Percentiles rank a stretch among this genome's conserved stretches.
phyloP scores from a whole-genome alignment of 2,888 invertebrate genomes.

The Synergus laeviventris region DNA sequence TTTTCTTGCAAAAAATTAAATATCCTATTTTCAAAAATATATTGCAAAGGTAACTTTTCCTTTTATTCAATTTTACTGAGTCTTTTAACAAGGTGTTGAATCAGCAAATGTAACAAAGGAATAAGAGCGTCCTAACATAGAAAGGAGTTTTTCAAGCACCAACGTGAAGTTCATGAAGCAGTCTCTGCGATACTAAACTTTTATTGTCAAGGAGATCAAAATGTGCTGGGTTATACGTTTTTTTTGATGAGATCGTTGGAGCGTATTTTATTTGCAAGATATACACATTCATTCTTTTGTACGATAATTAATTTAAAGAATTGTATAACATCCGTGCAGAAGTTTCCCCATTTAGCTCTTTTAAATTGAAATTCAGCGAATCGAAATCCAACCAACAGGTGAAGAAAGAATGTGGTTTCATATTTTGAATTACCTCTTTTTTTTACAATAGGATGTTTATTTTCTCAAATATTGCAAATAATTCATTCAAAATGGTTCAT shows the following conservation, averaged over 20 bases:
- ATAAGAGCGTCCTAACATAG: neutral
- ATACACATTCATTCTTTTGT: too few relatives aligned
- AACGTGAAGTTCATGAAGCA: conserved; percentile 2
- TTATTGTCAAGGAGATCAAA: conserved; percentile 13
- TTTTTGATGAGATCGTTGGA: neutral
- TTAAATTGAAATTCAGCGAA: too few relatives aligned
- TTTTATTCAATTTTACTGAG: neutral
- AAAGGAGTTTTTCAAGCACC: neutral
- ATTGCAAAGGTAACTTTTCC: neutral
- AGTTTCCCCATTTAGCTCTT: too few relatives aligned
- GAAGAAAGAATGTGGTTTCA: too few relatives aligned
- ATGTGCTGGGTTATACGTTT: neutral
- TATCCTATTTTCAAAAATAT: neutral
- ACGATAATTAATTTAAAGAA: too few relatives aligned
- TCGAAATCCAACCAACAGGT: too few relatives aligned
- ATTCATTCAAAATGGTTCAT: too few relatives aligned
- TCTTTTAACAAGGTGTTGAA: neutral
- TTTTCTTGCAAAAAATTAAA: too few relatives aligned
- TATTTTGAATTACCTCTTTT: too few relatives aligned
- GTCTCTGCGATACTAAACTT: conserved; percentile 13
- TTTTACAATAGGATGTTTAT: too few relatives aligned
- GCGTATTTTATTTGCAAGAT: neutral
- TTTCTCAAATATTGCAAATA: too few relatives aligned
- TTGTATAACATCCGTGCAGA: too few relatives aligned
- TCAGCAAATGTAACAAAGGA: neutral